These are phyloP conservation scores for Danaus plexippus DNA, from an alignment of 1,140 invertebrate species.

Conservation along the genomic window DNA sequence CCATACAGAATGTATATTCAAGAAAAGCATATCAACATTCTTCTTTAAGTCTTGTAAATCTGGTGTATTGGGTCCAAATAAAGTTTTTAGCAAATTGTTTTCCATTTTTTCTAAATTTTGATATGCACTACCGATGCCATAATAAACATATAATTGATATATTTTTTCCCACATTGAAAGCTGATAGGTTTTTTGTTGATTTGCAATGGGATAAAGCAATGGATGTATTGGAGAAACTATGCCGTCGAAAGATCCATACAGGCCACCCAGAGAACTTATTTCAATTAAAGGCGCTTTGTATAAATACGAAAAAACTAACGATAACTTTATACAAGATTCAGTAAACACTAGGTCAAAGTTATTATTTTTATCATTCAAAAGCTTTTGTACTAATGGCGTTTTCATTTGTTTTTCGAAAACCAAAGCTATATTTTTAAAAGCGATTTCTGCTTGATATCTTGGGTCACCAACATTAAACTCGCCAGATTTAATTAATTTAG, in stretches of 20 bases:
- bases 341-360: conserved; percentile 49
- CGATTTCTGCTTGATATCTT: no score
- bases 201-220: conserved; percentile 54
- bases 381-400: conserved; percentile 28
- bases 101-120: conserved; percentile 17
- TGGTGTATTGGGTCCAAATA: conserved; percentile 54
- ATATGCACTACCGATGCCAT: not conserved
- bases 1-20: conserved; percentile 64
- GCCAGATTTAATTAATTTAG: no score
- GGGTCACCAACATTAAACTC: no score
- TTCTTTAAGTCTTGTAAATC: conserved; percentile 51
- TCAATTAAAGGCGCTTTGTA: conserved; percentile 54
- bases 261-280: conserved; percentile 41
- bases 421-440: no score
- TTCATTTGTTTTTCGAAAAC: conserved; percentile 30
- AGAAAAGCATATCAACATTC: conserved; percentile 71
- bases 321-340: conserved; percentile 31
- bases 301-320: conserved; percentile 42
- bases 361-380: conserved; percentile 28
- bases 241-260: conserved; percentile 18
- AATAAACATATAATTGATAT: conserved; percentile 21
- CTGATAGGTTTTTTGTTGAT: conserved; percentile 33
- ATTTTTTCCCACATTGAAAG: conserved; percentile 40
- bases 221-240: conserved; percentile 63
- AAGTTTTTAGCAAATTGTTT: conserved; percentile 40